Evolutionary conservation across 2,888 invertebrate genomes (phyloP).

Genomic region (Adela reaumurella): DNA sequence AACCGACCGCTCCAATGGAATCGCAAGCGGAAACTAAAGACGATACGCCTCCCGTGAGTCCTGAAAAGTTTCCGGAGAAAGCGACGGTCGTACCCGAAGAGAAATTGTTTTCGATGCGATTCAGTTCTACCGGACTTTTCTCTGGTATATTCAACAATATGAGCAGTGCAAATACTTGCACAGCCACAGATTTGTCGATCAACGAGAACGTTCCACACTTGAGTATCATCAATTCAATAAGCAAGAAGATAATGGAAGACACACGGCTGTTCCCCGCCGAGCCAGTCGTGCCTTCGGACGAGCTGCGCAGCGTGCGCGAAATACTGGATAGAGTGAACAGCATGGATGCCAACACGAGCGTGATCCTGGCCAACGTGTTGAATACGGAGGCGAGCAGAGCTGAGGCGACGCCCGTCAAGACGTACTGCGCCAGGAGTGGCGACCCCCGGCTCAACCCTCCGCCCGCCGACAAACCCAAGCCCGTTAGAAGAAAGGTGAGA

Average conservation of each 20-base stretch:
- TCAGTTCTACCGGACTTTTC: constrained; percentile 40
- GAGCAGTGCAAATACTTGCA: constrained; percentile 29
- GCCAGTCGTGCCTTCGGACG: too few species aligned
- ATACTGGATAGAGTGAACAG: constrained; percentile 49
- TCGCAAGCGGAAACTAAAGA: too few species aligned
- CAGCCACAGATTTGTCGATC: constrained; percentile 27
- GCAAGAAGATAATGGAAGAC: constrained; percentile 47
- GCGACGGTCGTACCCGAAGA: too few species aligned
- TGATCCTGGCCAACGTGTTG: constrained; percentile 44
- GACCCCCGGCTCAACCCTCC: constrained; percentile 48
- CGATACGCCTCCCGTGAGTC: too few species aligned
- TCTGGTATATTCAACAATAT: constrained; percentile 45
- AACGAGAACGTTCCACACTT: constrained; percentile 43
- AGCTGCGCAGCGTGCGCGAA: constrained; percentile 44
- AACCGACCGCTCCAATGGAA: too few species aligned
- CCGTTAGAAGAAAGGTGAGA: constrained; percentile 49
- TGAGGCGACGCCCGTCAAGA: constrained; percentile 15
- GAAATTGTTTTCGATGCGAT: constrained; percentile 31
- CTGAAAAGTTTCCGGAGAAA: too few species aligned
- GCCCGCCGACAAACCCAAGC: constrained; percentile 45
- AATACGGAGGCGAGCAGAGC: constrained; percentile 25
- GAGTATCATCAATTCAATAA: constrained; percentile 47
- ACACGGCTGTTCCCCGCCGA: constrained; percentile 44
- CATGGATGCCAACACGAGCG: constrained; percentile 52
- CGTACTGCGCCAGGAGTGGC: constrained; percentile 22